A percentile compares a stretch with the other conserved stretches of the same genome.
Evolutionary conservation across 2,113 vertebrate species (phyloP).

Genomic region (Archocentrus centrarchus): DNA sequence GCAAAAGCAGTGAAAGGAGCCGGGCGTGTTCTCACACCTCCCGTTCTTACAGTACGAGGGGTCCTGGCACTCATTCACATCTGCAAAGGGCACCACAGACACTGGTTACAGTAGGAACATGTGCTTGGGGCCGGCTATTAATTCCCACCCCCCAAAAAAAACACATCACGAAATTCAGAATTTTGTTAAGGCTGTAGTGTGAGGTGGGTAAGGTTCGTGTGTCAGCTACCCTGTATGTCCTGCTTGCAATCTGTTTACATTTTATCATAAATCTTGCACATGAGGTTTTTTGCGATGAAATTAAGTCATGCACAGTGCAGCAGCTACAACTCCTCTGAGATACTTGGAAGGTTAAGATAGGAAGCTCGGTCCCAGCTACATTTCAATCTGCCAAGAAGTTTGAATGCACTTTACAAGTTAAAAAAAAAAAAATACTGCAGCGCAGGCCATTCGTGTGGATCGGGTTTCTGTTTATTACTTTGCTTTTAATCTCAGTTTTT

Average conservation of each 20-base stretch:
- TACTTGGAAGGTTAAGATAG: conserved; percentile 25
- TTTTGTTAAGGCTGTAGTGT: not conserved
- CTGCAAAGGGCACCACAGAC: conserved; percentile 86
- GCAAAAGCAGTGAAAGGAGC: conserved; percentile 91
- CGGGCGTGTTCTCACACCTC: conserved; percentile 89
- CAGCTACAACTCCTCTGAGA: conserved; percentile 17
- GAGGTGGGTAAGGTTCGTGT: conserved; percentile 14
- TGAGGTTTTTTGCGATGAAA: conserved; percentile 21
- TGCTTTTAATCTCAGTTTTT: not conserved
- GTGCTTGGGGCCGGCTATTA: conserved; percentile 66
- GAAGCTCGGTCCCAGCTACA: conserved; percentile 9
- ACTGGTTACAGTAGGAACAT: conserved; percentile 78
- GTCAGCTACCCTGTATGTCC: conserved; percentile 15
- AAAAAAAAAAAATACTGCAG: not conserved
- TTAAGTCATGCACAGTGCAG: conserved; percentile 30
- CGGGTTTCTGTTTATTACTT: not conserved
- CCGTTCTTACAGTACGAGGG: conserved; percentile 89
- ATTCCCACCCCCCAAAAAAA: not conserved
- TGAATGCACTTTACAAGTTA: conserved; percentile 37
- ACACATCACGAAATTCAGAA: conserved; percentile 15
- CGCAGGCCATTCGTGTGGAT: not conserved
- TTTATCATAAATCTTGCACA: conserved; percentile 27
- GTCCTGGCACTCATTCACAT: conserved; percentile 92
- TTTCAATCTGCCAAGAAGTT: conserved; percentile 11
- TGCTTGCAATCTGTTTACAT: not conserved